phyloP scores from a whole-genome alignment of 2,797 vertebrate genomes.

The Galaxias olidus region DNA sequence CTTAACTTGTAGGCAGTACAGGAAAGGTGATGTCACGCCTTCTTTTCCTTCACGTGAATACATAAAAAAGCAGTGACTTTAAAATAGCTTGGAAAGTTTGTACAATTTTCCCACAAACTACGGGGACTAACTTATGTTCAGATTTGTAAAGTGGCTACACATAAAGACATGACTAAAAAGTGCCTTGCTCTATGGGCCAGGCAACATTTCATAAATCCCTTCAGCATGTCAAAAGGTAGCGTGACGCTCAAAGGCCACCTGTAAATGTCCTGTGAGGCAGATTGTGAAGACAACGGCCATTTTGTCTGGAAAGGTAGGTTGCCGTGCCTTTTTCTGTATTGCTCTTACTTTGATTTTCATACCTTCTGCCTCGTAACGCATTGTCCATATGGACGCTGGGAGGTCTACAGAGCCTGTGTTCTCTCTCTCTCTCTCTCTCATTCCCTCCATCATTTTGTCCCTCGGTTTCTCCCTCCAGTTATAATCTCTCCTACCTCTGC shows the following conservation, averaged over 20 bases:
- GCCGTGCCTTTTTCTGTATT: too few species aligned
- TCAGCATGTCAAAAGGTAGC: slow-evolving; percentile 54
- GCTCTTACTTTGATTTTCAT: slow-evolving; percentile 31
- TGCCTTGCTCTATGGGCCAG: slow-evolving; percentile 38
- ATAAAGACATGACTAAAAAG: slow-evolving; percentile 42
- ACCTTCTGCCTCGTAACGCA: slow-evolving; percentile 61
- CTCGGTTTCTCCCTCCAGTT: too few species aligned
- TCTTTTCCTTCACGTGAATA: too few species aligned
- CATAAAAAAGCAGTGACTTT: too few species aligned
- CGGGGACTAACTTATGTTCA: not conserved
- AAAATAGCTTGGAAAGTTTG: too few species aligned
- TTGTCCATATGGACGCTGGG: slow-evolving; percentile 69
- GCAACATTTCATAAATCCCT: slow-evolving; percentile 54
- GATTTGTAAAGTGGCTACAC: slow-evolving; percentile 30
- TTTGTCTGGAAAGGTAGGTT: slow-evolving; percentile 46
- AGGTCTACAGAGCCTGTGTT: slow-evolving; percentile 72
- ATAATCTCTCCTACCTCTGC: too few species aligned
- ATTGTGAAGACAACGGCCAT: slow-evolving; percentile 40
- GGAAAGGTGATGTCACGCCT: too few species aligned
- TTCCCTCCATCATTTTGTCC: slow-evolving; percentile 18
- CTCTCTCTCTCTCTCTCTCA: slow-evolving; percentile 10
- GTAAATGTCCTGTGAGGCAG: slow-evolving; percentile 62
- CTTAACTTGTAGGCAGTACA: too few species aligned
- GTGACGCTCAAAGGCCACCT: slow-evolving; percentile 58
- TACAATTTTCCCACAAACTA: too few species aligned